Percentiles rank a stretch among this genome's conserved stretches.
Evolutionary conservation across 2,888 invertebrate genomes (phyloP).

Genomic region (Caenorhabditis sp.): DNA sequence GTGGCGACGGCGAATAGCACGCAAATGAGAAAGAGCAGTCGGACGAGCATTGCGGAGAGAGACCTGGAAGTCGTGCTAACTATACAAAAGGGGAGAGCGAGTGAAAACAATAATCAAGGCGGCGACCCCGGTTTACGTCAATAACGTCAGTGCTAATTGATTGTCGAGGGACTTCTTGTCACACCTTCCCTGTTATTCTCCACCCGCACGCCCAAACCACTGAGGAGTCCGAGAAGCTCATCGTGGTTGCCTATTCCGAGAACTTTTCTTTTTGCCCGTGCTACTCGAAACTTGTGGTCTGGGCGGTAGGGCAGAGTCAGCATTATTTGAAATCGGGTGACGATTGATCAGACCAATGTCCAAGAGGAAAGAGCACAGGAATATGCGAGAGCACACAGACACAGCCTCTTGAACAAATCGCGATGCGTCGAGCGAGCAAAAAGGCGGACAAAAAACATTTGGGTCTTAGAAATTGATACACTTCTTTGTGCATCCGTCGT

Average conservation of each 20-base stretch:
- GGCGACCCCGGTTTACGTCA: not conserved
- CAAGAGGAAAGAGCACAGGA: conserved; percentile 16
- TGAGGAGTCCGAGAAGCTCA: not conserved
- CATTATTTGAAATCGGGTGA: conserved; percentile 42
- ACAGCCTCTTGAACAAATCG: conserved; percentile 49
- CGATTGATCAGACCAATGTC: conserved; percentile 53
- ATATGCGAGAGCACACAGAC: conserved; percentile 14
- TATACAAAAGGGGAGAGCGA: not conserved
- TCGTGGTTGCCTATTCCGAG: not conserved
- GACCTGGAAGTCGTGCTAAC: conserved; percentile 22
- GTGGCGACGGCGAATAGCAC: conserved; percentile 24
- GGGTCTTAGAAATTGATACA: conserved; percentile 42
- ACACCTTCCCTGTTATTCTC: not conserved
- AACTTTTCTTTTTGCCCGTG: conserved; percentile 1
- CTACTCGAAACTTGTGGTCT: conserved; percentile 11
- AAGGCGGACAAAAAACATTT: conserved; percentile 40
- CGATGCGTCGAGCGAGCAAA: conserved; percentile 25
- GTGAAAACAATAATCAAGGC: not conserved
- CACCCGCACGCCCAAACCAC: not conserved
- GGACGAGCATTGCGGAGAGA: conserved; percentile 14
- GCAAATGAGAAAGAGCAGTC: conserved; percentile 26
- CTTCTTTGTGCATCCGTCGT: not conserved
- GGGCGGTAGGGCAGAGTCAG: conserved; percentile 2
- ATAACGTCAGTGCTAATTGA: conserved; percentile 5
- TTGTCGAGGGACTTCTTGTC: not conserved